phyloP scores from a whole-genome alignment of 2,888 invertebrate genomes.

The Villa cingulata region DNA sequence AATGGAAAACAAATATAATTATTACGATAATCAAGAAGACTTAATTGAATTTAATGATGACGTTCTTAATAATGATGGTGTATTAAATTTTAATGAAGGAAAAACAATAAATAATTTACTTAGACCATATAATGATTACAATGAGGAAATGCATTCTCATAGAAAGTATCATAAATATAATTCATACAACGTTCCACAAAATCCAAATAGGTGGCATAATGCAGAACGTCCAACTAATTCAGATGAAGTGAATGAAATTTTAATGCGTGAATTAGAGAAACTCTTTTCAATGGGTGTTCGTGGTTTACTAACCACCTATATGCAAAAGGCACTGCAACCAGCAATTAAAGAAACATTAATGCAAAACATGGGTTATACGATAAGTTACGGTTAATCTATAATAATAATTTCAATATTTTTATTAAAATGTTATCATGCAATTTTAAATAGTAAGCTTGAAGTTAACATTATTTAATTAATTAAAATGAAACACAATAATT shows the following conservation, averaged over 20 bases:
- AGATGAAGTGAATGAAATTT: conserved; percentile 39
- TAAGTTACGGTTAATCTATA: conserved; percentile 56
- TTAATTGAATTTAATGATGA: background rate
- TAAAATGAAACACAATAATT: no score
- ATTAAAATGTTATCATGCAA: no score
- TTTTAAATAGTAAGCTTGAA: no score
- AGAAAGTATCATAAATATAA: background rate
- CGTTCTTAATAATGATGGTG: background rate
- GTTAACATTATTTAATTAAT: no score
- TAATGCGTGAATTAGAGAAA: conserved; percentile 71
- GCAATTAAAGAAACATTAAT: conserved; percentile 75
- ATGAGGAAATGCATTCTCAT: background rate
- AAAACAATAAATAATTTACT: no score
- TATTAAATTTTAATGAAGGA: no score
- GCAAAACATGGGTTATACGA: conserved; percentile 76
- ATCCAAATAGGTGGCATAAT: conserved; percentile 1
- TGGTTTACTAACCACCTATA: conserved; percentile 63
- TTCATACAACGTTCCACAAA: background rate
- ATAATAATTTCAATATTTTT: no score
- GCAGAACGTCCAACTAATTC: background rate
- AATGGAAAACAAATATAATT: no score
- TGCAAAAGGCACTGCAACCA: conserved; percentile 71
- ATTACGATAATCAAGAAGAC: background rate
- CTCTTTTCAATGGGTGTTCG: conserved; percentile 73
- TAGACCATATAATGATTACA: no score